Evolutionary conservation across 2,113 vertebrate genomes (phyloP), one percentile per base, ranked within the genome.

Genomic region (Eudyptes chrysolophus): DNA sequence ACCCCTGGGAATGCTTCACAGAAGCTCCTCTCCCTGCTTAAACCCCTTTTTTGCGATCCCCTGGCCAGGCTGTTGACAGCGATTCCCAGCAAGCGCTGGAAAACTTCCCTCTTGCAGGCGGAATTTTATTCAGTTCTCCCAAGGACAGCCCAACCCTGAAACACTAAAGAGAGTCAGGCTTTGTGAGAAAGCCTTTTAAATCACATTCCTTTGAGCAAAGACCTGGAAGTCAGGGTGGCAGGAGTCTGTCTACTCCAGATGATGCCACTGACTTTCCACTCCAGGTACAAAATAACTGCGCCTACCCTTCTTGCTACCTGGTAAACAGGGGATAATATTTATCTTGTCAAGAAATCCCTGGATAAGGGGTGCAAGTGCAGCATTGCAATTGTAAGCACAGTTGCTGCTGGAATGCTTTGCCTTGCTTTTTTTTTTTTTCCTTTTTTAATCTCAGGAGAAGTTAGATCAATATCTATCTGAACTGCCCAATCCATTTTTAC

Each of bases 181-280:
- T 86, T 94, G 72, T 87, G 57, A 86, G 69, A 87, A 95, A 94
- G 21, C 69, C 42, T 68, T 94, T 84, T 52, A 90, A 79, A 60
- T 84, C 55, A 38, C 58, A 86, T 58, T 66, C 38, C 20, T 90
- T 68, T 66, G n/a, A 87, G 51, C 42, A 94, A 68, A 64, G 72
- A 62, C 55, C 25, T 89, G 60, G 64, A 74, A 78, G 25, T 57
- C 84, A 68, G 40, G 20, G 42, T 65, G 42, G 40, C 29, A 30
- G 46, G 29, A 10, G 7, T 69, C 74, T 84, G 17, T 79, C 74
- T 79, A 0, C 20, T 91, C 77, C 65, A 89, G 65, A 38, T 36
- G 61, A 62, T 89, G 48, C 27, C 84, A 48, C 55, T 81, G 51
- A 84, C 65, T 87, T 71, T 55, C 21, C 27, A 44, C 29, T 65